A percentile compares a stretch with the other conserved stretches of the same genome.
phyloP scores from a whole-genome alignment of 2,113 vertebrate species.

The Eurystomus gularis region DNA sequence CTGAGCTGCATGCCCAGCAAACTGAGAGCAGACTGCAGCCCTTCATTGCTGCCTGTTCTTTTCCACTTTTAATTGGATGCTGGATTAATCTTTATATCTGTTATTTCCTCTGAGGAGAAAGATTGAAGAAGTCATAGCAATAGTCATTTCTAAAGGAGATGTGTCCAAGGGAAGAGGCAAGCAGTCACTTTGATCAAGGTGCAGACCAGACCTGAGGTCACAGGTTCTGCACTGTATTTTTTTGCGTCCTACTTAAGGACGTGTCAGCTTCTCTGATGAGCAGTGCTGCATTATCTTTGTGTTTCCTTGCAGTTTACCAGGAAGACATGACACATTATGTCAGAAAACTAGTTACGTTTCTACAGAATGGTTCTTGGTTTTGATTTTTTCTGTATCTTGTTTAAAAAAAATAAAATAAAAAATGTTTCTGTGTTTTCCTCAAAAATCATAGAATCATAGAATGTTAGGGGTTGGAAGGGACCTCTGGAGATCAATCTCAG shows the following conservation, averaged over 20 bases:
- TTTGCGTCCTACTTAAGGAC: background rate
- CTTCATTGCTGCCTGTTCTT: background rate
- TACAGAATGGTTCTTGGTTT: background rate
- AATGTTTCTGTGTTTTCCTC: background rate
- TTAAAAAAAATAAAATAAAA: background rate
- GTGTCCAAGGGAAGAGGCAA: background rate
- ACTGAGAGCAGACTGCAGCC: background rate
- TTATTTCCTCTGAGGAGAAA: background rate
- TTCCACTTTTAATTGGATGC: background rate
- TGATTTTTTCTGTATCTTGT: background rate
- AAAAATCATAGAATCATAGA: too few relatives aligned
- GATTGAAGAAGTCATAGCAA: background rate
- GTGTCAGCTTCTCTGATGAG: background rate
- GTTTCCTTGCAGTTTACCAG: background rate
- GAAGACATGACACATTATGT: accelerated
- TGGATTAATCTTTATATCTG: background rate
- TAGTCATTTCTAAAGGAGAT: background rate
- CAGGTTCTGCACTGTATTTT: background rate
- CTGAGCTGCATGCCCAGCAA: background rate
- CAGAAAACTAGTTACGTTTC: background rate
- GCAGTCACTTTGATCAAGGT: background rate
- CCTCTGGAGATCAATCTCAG: too few relatives aligned
- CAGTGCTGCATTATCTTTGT: background rate
- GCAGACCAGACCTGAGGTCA: background rate
- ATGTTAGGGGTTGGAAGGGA: too few relatives aligned